phyloP scores from a whole-genome alignment of 2,888 invertebrate species.

The Leucozona laternaria region DNA sequence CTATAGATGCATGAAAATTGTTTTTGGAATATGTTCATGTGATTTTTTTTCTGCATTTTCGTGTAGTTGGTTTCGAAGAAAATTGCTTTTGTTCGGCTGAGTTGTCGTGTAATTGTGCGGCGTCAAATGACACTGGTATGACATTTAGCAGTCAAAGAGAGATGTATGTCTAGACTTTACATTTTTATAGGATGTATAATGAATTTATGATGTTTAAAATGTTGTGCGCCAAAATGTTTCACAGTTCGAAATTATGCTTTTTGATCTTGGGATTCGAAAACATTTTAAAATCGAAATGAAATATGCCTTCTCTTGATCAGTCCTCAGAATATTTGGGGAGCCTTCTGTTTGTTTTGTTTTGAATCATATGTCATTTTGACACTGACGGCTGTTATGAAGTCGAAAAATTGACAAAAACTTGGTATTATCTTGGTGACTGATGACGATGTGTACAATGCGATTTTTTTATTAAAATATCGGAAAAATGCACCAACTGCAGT shows the following conservation, averaged over 20 bases:
- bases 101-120: constrained; percentile 71
- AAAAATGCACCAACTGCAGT: no score
- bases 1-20: background rate
- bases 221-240: background rate
- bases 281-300: background rate
- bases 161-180: constrained; percentile 58
- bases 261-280: background rate
- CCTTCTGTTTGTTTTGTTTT: no score
- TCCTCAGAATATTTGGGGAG: no score
- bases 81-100: constrained; percentile 63
- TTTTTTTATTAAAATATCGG: no score
- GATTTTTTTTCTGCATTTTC: background rate
- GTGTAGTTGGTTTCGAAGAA: constrained; percentile 5
- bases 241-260: background rate
- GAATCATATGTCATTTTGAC: no score
- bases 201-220: constrained; percentile 57
- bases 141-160: constrained; percentile 58
- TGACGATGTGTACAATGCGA: no score
- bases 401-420: no score
- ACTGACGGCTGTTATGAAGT: no score
- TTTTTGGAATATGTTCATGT: constrained; percentile 3
- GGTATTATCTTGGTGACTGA: no score
- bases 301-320: background rate
- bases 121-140: constrained; percentile 69
- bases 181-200: constrained; percentile 26